Conservation (phyloP, 2,888 invertebrate species). For the Pseudococcus viburni region DNA sequence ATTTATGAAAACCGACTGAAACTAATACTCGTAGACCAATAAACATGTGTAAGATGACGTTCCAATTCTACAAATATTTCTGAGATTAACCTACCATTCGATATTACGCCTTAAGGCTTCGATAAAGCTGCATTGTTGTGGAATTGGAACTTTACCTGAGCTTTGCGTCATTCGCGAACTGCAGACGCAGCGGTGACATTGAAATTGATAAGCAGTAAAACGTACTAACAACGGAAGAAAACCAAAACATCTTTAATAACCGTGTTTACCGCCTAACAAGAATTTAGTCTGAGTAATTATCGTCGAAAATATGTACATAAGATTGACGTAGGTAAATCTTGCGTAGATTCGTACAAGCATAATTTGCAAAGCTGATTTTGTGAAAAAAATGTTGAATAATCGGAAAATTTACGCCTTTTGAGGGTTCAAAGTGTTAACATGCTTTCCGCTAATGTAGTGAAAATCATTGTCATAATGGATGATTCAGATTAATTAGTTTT, state of each 20-base stretch:
- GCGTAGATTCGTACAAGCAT: not conserved
- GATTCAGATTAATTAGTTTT: constrained; percentile 34
- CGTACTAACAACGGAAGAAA: not conserved
- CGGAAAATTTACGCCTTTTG: not conserved
- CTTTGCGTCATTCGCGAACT: not conserved
- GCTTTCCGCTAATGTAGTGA: not conserved
- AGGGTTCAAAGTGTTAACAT: constrained; percentile 19
- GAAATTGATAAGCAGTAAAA: constrained; percentile 9
- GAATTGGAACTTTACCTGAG: not conserved
- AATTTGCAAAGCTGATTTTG: not conserved
- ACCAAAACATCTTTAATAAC: not conserved
- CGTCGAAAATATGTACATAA: not conserved
- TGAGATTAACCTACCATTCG: not conserved
- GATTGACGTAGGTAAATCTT: constrained; percentile 23
- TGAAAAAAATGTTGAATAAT: not conserved
- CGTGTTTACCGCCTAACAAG: not conserved
- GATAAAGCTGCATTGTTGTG: not conserved
- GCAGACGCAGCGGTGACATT: constrained; percentile 21
- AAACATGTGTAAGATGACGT: too few relatives aligned
- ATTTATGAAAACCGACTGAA: too few relatives aligned
- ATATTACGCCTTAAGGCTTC: not conserved
- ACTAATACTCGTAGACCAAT: too few relatives aligned
- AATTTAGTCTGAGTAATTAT: not conserved
- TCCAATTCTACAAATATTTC: too few relatives aligned
- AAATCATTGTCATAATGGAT: constrained; percentile 18